Evolutionary conservation across 2,888 invertebrate species (phyloP), one percentile per base, ranked within the genome.

Genomic region (Vesta saturnalis): DNA sequence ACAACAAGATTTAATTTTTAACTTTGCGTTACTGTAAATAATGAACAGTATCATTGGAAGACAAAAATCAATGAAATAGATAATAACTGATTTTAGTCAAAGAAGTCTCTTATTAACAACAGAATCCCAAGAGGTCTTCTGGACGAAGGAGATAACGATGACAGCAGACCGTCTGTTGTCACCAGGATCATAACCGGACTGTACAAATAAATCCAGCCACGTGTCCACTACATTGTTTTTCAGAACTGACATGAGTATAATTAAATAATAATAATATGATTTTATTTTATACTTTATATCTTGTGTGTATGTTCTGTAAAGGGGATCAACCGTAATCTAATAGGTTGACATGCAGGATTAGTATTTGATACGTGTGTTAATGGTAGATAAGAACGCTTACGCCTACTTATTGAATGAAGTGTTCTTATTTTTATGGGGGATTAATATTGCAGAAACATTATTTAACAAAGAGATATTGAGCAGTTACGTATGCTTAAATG

Each of bases 131-230:
- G 67, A 59, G 67, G 52, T 58, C n/a, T 71, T 67, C 77, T 77
- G 78, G 76, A 72, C 74, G 66, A 62, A 63, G 60, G 73, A 77
- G 77, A 77, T 77, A 78, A 75, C 75, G 72, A 52, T 47, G 52
- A 49, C 74, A 72, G 68, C 62, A 62, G 67, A 64, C 66, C 66
- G 69, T 67, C 71, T 69, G 71, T 74, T 76, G 76, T 78, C 74
- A 74, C 67, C 74, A 70, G 60, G 56, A 60, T 66, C 60, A 16
- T 56, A 30, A 14, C 56, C 58, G 46, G 60, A 46, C 35, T 22
- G 47, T 60, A 55, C 47, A 60, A 60, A 35, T 55, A 66, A 66
- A 62, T 62, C 21, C 43, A 12, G 43, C 39, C 55, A 55, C 55
- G 55, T 55, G 46, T 19, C 60, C 35, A 52, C 52, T n/a, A 21